Base-by-base conservation (phyloP, 2,797 vertebrate species). In the Betta splendens region DNA sequence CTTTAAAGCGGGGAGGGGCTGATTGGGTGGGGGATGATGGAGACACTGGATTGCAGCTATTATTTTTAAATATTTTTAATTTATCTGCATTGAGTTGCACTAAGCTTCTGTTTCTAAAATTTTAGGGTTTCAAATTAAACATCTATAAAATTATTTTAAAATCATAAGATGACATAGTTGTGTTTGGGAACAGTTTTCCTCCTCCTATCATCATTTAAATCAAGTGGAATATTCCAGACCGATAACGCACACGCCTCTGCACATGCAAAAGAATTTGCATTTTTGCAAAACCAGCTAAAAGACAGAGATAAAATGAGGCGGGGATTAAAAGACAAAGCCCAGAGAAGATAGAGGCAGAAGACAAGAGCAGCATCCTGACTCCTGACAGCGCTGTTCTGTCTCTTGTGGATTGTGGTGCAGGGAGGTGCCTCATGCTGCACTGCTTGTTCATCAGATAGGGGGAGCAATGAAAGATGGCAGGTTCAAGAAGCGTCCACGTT, bases 371-470 rank as follows among this genome's bases (percentile, higher is more conserved):
- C 2, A 32, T 48, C 21, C 44, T 61, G 55, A 29, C 25, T 61
- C n/a, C 8, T 10, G 50, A 1, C 36, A 56, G 43, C 51, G 48
- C 35, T 54, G 62, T 77, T 50, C 12, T 55, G 47, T 75, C 15
- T 46, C 61, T 52, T 57, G 71, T 33, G 21, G 68, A 40, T 45
- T 72, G 63, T 82, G 79, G 77, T 74, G 79, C 83, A 85, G 83
- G 77, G 80, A 74, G 73, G 75, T 47, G 73, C 71, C 82, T 86
- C 50, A 23, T 68, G 49, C 69, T 86, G 83, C 79, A 82, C 17
- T 42, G 7, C 40, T 18, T 48, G 15, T 3, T 39, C 4, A 10
- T 16, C 11, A 62, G 66, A 65, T n/a, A 77, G 74, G 58, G 69
- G 85, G 71, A 49, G 69, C 72, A 48, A 15, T 45, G n/a, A 22